phyloP scores from a whole-genome alignment of 23 tunicate genomes.

The Halocynthia roretzi region DNA sequence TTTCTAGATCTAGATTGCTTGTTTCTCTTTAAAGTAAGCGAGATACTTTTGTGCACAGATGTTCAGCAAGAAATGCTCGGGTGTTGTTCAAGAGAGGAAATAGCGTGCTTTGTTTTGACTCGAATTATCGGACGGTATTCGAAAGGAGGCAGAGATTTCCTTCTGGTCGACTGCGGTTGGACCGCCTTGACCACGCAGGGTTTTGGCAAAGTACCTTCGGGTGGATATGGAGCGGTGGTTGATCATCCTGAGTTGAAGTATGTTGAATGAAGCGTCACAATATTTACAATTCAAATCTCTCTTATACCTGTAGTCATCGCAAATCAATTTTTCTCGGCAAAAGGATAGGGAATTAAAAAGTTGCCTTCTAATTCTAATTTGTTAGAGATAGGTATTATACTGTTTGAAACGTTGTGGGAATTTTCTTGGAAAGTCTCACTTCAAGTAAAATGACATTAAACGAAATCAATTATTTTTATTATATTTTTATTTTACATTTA shows the following conservation, averaged over 20 bases:
- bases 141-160: constrained; percentile 7
- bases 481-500: too few species aligned
- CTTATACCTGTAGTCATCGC: too few species aligned
- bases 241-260: constrained; percentile 57
- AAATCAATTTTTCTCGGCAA: too few species aligned
- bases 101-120: constrained; percentile 64
- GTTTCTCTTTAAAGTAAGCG: neutral
- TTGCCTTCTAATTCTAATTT: too few species aligned
- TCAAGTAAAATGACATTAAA: too few species aligned
- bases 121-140: constrained; percentile 64
- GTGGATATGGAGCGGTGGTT: constrained; percentile 57
- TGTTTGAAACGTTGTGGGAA: too few species aligned
- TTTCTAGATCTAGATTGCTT: neutral
- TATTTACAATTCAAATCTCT: too few species aligned
- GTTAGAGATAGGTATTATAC: too few species aligned
- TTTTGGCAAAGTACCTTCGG: constrained; percentile 33
- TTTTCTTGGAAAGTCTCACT: too few species aligned
- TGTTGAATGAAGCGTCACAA: neutral
- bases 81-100: constrained; percentile 38
- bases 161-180: constrained; percentile 74
- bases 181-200: constrained; percentile 77
- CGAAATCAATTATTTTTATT: too few species aligned
- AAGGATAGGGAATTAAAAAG: too few species aligned
- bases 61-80: constrained; percentile 29
- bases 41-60: constrained; percentile 29